phyloP scores from a whole-genome alignment of 64 coral and sea anemone genomes.

The Trachythela sp. region DNA sequence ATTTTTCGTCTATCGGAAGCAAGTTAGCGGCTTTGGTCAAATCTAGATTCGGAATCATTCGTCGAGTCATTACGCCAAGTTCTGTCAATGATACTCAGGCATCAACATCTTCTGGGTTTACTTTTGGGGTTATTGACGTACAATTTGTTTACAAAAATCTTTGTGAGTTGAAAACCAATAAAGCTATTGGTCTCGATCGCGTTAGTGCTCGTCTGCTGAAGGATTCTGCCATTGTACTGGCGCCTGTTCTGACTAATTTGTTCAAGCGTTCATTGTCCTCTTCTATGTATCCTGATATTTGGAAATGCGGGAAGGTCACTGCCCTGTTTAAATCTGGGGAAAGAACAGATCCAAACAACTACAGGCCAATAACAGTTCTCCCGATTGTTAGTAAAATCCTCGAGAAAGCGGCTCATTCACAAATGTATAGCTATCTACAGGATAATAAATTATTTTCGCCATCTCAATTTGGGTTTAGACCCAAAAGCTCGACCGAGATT shows the following conservation, averaged over 20 bases:
- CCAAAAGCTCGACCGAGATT: conserved; percentile 20
- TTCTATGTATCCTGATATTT: conserved; percentile 3
- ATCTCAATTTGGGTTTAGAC: conserved; percentile 31
- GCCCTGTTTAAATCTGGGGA: neutral
- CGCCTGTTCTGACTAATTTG: conserved; percentile 8
- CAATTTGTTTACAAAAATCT: neutral
- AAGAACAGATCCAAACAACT: neutral
- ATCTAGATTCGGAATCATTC: neutral
- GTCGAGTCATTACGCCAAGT: neutral
- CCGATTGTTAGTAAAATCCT: neutral
- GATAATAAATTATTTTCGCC: conserved; percentile 14
- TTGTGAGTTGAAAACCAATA: conserved; percentile 9
- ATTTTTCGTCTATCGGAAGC: conserved; percentile 40
- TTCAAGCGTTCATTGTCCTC: conserved; percentile 4
- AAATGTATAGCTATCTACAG: neutral
- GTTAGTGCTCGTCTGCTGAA: conserved; percentile 46
- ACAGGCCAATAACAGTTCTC: neutral
- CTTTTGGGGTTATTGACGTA: neutral
- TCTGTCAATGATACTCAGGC: neutral
- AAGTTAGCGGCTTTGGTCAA: conserved; percentile 37
- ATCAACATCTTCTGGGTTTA: neutral
- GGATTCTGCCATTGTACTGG: conserved; percentile 18
- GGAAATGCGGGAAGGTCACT: neutral
- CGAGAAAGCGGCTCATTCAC: neutral
- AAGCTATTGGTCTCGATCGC: conserved; percentile 18